These are phyloP conservation scores for Avahi laniger DNA, from an alignment of 2,797 vertebrate species.

Conservation along the genomic window DNA sequence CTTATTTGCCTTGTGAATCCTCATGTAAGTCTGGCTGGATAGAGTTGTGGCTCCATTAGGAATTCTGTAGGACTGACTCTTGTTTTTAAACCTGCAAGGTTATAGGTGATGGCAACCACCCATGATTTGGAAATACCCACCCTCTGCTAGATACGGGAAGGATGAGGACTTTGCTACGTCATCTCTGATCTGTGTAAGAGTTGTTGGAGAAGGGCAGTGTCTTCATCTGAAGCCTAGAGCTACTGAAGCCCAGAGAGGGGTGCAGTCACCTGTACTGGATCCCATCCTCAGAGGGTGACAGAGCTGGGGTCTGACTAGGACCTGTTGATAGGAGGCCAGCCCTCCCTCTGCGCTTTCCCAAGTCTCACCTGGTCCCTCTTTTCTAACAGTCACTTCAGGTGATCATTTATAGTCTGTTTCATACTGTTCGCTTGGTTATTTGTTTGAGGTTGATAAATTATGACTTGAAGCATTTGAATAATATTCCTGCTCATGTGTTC, in stretches of 20 bases:
- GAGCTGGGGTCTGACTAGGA: background rate
- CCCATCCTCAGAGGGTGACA: accelerated
- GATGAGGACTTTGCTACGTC: background rate
- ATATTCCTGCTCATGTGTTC: background rate
- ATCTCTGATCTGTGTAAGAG: background rate
- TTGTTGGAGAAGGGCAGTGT: background rate
- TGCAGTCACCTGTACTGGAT: background rate
- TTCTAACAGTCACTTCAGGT: background rate
- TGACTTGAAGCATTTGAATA: background rate
- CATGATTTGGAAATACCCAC: background rate
- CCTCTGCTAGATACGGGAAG: background rate
- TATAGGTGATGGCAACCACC: background rate
- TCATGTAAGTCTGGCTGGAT: background rate
- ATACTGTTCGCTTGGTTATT: background rate
- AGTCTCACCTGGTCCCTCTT: background rate
- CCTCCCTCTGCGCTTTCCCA: background rate
- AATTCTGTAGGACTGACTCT: background rate
- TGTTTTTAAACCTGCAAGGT: background rate
- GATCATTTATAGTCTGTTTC: background rate
- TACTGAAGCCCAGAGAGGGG: background rate
- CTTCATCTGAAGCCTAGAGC: background rate
- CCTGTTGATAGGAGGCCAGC: background rate
- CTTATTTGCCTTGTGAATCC: background rate
- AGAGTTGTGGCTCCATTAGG: background rate
- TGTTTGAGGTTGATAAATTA: background rate